A percentile compares a stretch with the other conserved stretches of the same genome.
Evolutionary conservation across 1,140 invertebrate species (phyloP).

Genomic region (Trichogramma pretiosum): DNA sequence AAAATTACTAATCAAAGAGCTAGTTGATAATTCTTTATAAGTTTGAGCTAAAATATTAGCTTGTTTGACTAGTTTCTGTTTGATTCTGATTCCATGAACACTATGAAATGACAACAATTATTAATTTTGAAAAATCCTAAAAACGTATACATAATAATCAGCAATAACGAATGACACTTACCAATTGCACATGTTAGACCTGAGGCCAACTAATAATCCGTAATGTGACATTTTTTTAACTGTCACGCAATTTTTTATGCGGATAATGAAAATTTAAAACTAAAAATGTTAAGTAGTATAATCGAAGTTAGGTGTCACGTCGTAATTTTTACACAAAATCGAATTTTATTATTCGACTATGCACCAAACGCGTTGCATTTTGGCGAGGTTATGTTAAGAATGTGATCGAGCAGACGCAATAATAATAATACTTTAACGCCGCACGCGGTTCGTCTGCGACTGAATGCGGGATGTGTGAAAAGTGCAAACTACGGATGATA

Average conservation of each 20-base stretch:
- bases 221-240: constrained; percentile 16
- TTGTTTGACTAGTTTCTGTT: constrained; percentile 1
- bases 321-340: background rate
- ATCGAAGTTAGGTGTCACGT: no score
- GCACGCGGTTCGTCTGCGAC: no score
- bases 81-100: background rate
- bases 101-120: constrained; percentile 1
- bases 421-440: no score
- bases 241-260: no score
- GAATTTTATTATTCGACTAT: no score
- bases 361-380: no score
- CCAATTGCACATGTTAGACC: constrained; percentile 1
- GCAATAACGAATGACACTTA: constrained; percentile 1
- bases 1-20: background rate
- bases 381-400: no score
- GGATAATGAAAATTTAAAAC: no score
- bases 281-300: no score
- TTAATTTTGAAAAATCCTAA: background rate
- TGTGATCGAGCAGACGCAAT: no score
- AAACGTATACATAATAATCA: background rate
- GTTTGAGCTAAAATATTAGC: background rate
- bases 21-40: background rate
- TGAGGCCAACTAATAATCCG: constrained; percentile 6
- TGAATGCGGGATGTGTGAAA: no score
- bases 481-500: no score